A percentile compares a stretch with the other conserved stretches of the same genome.
Evolutionary conservation across 2,113 vertebrate species (phyloP).

Genomic region (Perca flavescens): DNA sequence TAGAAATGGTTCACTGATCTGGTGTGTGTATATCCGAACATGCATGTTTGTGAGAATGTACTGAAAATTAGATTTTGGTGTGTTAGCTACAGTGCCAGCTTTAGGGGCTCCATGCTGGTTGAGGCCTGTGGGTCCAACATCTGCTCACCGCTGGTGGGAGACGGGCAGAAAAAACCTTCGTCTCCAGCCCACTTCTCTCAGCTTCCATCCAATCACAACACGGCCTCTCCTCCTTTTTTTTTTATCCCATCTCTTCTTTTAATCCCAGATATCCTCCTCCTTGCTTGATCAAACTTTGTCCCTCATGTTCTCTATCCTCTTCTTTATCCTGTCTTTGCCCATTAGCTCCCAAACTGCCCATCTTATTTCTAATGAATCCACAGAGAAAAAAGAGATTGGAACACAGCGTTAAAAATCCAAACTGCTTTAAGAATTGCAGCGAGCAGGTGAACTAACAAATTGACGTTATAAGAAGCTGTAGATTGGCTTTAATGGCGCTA

Average conservation of each 20-base stretch:
- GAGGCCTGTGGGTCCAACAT: constrained; percentile 73
- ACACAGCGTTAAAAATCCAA: constrained; percentile 19
- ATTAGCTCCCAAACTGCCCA: constrained; percentile 8
- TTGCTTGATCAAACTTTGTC: not conserved
- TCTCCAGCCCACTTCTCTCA: constrained; percentile 39
- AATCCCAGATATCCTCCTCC: constrained; percentile 10
- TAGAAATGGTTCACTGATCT: constrained; percentile 7
- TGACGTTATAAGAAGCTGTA: constrained; percentile 1
- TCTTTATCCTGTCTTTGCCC: constrained; percentile 2
- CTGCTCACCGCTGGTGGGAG: constrained; percentile 71
- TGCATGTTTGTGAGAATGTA: constrained; percentile 12
- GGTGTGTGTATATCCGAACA: not conserved
- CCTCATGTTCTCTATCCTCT: not conserved
- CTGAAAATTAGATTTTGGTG: constrained; percentile 3
- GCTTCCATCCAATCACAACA: constrained; percentile 45
- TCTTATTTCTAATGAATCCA: constrained; percentile 27
- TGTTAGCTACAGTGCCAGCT: constrained; percentile 39
- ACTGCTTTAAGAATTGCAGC: constrained; percentile 9
- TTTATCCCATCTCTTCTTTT: not conserved
- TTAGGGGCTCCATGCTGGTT: constrained; percentile 58
- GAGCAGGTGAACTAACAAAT: constrained; percentile 28
- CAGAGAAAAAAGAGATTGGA: constrained; percentile 2
- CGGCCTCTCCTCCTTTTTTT: not conserved
- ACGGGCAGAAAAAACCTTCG: constrained; percentile 5
- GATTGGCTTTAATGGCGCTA: constrained; percentile 18